Base-by-base conservation (phyloP, 2,888 invertebrate species). In the Caenorhabditis sp. region DNA sequence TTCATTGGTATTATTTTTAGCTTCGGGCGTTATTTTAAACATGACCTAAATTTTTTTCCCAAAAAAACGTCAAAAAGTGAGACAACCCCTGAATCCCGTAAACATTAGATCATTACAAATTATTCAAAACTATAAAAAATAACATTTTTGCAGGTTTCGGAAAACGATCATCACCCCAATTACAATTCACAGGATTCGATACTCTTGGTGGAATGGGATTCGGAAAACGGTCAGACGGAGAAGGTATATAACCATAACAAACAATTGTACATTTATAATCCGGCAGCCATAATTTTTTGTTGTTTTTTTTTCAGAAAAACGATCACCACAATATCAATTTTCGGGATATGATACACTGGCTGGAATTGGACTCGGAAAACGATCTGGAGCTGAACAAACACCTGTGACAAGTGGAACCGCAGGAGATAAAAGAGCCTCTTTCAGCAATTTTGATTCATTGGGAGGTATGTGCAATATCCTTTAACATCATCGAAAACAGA, bases 341-440 rank as follows among this genome's bases (percentile, higher is more conserved):
- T 38, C 65, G 27, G 72, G 67, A 20, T 72, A 68, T 25, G 72
- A 72, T 26, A 68, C 67, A 8, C 56, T 72, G 17, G 72, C 49
- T 14, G 72, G 68, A 54, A 68, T 72, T 67, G 72, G 68, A 12
- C 50, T 72, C 3, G 68, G 68, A 8, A 72, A 72, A 26, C 53
- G 72, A 36, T 17, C 12, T 12, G 43, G 43, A 7, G 10, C 5
- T 31, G 31, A 43, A 43, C 43, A 43, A 17, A 17, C 17, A 43
- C 12, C 17, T 12, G 43, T 43, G 14, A 17, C 31, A 43, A 43
- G 43, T 43, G 43, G 43, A 43, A 43, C 31, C 10, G 31, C 31
- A 10, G 31, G 31, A 31, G 31, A 31, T 10, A 31, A 31, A 31
- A 4, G 31, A 31, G 31, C 31, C 10, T 31, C 31, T 4, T 31